These are phyloP conservation scores for Odontomyia ornata DNA, from an alignment of 2,888 invertebrate species.

Conservation along the genomic window DNA sequence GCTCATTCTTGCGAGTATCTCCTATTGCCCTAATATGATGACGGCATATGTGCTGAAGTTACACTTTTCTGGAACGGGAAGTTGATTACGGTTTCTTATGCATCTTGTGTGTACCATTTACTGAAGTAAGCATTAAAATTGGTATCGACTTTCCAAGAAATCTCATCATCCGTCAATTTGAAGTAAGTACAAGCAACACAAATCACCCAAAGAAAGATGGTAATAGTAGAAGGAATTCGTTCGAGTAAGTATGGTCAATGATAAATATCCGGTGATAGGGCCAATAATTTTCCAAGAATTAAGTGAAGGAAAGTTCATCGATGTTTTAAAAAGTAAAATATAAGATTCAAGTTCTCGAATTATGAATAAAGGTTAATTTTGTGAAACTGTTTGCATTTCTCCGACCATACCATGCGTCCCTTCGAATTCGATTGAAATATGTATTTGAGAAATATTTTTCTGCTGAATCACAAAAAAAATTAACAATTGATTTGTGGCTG, in stretches of 20 bases:
- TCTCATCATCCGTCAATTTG: not conserved
- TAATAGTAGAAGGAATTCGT: not conserved
- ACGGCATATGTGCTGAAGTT: constrained; percentile 28
- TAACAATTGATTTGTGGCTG: no score
- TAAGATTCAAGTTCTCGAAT: no score
- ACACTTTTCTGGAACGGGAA: constrained; percentile 11
- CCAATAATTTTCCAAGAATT: not conserved
- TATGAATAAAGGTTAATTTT: not conserved
- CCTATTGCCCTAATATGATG: constrained; percentile 22
- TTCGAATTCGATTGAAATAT: no score
- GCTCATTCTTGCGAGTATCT: not conserved
- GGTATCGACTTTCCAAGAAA: not conserved
- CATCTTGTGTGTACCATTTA: constrained; percentile 1
- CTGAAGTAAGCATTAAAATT: constrained; percentile 8
- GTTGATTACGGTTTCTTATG: constrained; percentile 30
- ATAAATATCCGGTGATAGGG: not conserved
- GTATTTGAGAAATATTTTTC: no score
- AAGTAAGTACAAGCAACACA: not conserved
- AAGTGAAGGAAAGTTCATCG: no score
- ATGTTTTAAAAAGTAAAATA: no score
- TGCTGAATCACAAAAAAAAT: no score
- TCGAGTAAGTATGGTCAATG: not conserved
- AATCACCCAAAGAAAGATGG: not conserved
- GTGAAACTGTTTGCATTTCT: not conserved
- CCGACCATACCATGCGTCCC: no score